Evolutionary conservation across 2,797 vertebrate species (phyloP), one percentile per base, ranked within the genome.

Genomic region (Cetoscarus ocellatus): DNA sequence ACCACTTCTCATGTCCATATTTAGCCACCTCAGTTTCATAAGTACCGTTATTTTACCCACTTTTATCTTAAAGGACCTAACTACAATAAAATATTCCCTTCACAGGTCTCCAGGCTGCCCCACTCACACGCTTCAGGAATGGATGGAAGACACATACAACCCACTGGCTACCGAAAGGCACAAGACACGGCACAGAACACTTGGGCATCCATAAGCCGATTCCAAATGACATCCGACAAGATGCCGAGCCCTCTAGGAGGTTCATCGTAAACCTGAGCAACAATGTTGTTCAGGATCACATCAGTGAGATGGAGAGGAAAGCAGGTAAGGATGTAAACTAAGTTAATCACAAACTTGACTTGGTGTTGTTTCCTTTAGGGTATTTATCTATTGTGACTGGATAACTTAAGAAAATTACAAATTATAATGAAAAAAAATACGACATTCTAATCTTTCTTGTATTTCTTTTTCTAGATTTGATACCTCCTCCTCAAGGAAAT

Each of bases 31-130:
- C 4, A 27, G 2, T 27, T 27, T 27, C 27, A 27, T 27, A 27
- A 2, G 4, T 27, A 27, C 27, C 27, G 2, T 27, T 2, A 27
- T 27, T 27, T 27, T 27, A 27, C 27, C 27, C 27, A 27, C 27
- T 27, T 27, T 4, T 2, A 10, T 57, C n/a, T 8, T 5, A 47
- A n/a, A 45, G 38, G 7, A 39, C 3, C 38, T 39, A 39, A 39
- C 38, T 39, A 10, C 15, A n/a, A 45, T n/a, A n/a, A 45, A 45
- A 45, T 49, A 6, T 12, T 34, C 10, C n/a, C 43, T 14, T 47
- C 15, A 5, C 74, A 94, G 93, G 93, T 56, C 80, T 94, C 50
- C 88, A 87, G 13, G 92, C 92, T 36, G 71, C 49, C 8, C 92
- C 93, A 3, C 44, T 90, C 45, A 47, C 5, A 40, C 42, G 34